A percentile compares a stretch with the other conserved stretches of the same genome.
phyloP scores from a whole-genome alignment of 2,113 vertebrate species.

The Cricetomys ansorgei region DNA sequence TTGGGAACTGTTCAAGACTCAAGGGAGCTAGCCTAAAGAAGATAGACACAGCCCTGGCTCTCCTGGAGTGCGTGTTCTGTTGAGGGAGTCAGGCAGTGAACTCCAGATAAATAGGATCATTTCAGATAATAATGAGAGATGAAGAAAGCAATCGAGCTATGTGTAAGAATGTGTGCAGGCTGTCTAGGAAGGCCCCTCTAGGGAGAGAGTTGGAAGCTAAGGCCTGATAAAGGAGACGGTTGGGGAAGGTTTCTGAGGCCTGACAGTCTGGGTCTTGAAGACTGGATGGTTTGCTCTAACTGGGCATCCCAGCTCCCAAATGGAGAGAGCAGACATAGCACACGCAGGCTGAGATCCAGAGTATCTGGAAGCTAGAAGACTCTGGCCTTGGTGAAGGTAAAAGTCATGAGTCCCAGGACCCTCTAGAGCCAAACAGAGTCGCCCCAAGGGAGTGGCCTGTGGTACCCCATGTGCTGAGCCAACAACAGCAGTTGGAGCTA shows the following conservation, averaged over 20 bases:
- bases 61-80: not conserved
- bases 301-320: not conserved
- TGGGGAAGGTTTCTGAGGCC: not conserved
- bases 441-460: not conserved
- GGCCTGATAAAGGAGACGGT: not conserved
- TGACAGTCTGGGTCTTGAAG: not conserved
- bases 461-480: fast-evolving
- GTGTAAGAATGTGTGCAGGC: not conserved
- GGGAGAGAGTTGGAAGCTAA: not conserved
- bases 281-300: not conserved
- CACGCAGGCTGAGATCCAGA: not conserved
- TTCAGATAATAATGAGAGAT: not conserved
- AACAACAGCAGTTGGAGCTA: not conserved
- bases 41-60: not conserved
- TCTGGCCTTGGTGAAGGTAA: not conserved
- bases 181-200: not conserved
- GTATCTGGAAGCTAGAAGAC: not conserved
- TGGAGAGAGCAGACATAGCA: not conserved
- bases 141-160: not conserved
- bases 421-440: not conserved
- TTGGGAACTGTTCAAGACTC: constrained; percentile 32
- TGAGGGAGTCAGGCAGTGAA: not conserved
- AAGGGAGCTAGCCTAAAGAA: not conserved
- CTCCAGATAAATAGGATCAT: not conserved
- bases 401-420: not conserved